A percentile compares a stretch with the other conserved stretches of the same genome.
Evolutionary conservation across 2,888 invertebrate genomes (phyloP).

Genomic region (Coenonympha glycerion): DNA sequence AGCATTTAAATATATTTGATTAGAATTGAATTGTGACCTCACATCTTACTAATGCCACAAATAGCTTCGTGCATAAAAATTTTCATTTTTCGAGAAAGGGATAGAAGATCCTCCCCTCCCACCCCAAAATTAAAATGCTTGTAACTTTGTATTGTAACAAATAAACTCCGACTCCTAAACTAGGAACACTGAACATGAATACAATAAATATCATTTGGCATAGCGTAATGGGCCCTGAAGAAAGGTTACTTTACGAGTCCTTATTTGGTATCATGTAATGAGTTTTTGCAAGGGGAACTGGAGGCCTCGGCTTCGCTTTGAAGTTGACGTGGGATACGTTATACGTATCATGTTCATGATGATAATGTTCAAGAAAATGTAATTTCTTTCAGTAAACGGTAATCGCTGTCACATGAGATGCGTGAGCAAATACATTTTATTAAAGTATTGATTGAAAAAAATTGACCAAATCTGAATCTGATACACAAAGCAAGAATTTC

Average conservation of each 20-base stretch:
- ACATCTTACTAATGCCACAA: too few relatives aligned
- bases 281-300: conserved; percentile 66
- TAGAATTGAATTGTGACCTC: too few relatives aligned
- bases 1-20: too few relatives aligned
- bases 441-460: neutral
- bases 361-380: conserved; percentile 32
- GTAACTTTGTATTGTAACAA: too few relatives aligned
- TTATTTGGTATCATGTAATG: conserved; percentile 69
- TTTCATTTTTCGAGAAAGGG: too few relatives aligned
- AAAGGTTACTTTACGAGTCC: conserved; percentile 68
- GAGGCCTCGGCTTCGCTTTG: conserved; percentile 49
- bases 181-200: conserved; percentile 47
- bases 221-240: conserved; percentile 63
- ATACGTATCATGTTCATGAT: conserved; percentile 23
- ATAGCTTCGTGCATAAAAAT: too few relatives aligned
- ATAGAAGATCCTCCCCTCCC: too few relatives aligned
- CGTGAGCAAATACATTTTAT: neutral
- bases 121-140: too few relatives aligned
- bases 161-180: too few relatives aligned
- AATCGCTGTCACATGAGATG: conserved; percentile 7
- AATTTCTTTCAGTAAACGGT: conserved; percentile 21
- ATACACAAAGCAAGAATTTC: too few relatives aligned
- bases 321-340: conserved; percentile 46
- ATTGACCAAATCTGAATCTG: conserved; percentile 1
- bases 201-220: conserved; percentile 71